Evolutionary conservation across 2,888 invertebrate species (phyloP).

Genomic region (Lepetodrilus schrolli): DNA sequence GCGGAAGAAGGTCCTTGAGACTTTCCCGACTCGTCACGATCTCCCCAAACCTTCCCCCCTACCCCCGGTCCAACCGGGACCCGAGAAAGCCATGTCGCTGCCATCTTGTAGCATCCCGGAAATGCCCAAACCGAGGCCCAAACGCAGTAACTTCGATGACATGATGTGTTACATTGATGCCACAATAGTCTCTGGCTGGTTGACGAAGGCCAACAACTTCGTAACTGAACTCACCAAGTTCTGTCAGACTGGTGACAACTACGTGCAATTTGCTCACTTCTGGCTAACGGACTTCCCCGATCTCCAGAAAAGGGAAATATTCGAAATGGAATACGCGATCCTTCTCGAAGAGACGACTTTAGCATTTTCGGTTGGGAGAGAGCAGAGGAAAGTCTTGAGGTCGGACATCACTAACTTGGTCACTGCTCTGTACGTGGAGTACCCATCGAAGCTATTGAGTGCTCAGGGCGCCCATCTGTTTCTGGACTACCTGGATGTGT

Average conservation of each 20-base stretch:
- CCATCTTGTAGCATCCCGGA: too few relatives aligned
- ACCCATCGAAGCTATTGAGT: constrained; percentile 67
- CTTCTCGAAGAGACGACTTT: constrained; percentile 68
- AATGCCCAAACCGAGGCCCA: background rate
- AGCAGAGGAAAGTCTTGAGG: constrained; percentile 59
- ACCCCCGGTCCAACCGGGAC: constrained; percentile 54
- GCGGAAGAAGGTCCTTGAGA: constrained; percentile 48
- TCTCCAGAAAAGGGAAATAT: constrained; percentile 67
- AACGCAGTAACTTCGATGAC: constrained; percentile 66
- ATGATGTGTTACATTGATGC: constrained; percentile 72
- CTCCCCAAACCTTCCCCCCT: constrained; percentile 60
- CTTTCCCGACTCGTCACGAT: constrained; percentile 51
- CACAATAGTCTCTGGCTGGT: constrained; percentile 70
- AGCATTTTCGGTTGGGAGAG: constrained; percentile 69
- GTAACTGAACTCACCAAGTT: constrained; percentile 65
- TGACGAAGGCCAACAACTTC: constrained; percentile 63
- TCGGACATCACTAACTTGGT: constrained; percentile 65
- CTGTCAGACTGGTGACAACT: constrained; percentile 66
- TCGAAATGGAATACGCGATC: constrained; percentile 71
- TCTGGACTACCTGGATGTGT: constrained; percentile 70
- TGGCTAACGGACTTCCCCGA: constrained; percentile 72
- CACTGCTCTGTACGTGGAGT: constrained; percentile 71
- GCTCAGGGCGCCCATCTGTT: constrained; percentile 67
- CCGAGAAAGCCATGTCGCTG: background rate
- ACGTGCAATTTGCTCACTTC: constrained; percentile 74